A percentile compares a stretch with the other conserved stretches of the same genome.
Evolutionary conservation across 35 echinoderm and acorn worm species (phyloP).

Genomic region (Apostichopus japonicus): DNA sequence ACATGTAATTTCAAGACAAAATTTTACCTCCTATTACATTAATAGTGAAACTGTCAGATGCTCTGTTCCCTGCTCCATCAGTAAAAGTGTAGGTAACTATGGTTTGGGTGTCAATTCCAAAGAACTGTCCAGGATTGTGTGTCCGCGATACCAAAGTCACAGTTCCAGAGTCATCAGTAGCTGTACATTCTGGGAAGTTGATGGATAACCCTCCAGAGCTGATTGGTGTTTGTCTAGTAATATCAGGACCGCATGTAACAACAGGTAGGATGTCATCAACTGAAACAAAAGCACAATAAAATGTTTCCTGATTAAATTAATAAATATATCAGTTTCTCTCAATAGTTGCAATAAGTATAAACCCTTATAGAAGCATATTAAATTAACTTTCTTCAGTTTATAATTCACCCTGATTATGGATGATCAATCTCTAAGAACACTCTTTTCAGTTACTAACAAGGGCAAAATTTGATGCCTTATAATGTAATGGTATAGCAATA

Average conservation of each 20-base stretch:
- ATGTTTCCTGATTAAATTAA: too few relatives aligned
- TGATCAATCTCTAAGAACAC: neutral
- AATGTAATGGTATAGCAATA: neutral
- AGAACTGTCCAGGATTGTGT: conserved; percentile 65
- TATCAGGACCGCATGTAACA: conserved; percentile 2
- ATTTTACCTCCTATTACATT: neutral
- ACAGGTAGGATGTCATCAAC: conserved; percentile 41
- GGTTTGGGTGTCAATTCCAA: conserved; percentile 49
- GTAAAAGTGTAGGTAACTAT: conserved; percentile 73
- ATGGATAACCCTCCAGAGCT: neutral
- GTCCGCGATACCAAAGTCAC: conserved; percentile 5
- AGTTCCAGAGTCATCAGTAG: conserved; percentile 34
- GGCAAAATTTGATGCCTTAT: neutral
- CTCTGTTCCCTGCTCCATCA: conserved; percentile 62
- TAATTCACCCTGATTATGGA: too few relatives aligned
- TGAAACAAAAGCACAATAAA: neutral
- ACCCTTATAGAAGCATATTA: too few relatives aligned
- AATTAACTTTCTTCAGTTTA: too few relatives aligned
- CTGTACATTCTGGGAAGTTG: conserved; percentile 30
- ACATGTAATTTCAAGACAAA: neutral
- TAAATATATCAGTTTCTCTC: too few relatives aligned
- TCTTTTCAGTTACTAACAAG: neutral
- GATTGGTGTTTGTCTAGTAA: conserved; percentile 15
- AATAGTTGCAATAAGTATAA: too few relatives aligned
- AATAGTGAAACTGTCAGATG: neutral